Percentiles rank a stretch among this genome's conserved stretches.
Conservation (phyloP, 2,113 vertebrate genomes). For the Pedionomus torquatus region DNA sequence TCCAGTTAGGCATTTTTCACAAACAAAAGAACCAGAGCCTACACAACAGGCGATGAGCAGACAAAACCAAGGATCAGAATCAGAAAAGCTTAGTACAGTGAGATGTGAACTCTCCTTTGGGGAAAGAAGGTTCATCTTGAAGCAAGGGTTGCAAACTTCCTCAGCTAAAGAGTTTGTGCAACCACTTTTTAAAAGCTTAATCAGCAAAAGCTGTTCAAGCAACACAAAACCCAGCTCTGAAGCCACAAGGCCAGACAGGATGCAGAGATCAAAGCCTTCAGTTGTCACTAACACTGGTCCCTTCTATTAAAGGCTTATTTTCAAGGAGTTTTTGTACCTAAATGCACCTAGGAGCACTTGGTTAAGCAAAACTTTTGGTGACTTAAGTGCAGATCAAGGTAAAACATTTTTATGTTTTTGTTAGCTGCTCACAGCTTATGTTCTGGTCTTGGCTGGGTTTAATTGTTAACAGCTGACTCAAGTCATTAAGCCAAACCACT, state of each 20-base stretch:
- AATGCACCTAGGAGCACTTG: background rate
- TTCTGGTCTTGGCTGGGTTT: background rate
- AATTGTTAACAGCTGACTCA: background rate
- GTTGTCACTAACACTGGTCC: background rate
- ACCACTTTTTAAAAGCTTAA: background rate
- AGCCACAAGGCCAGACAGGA: background rate
- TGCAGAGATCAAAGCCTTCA: background rate
- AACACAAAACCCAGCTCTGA: background rate
- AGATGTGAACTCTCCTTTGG: background rate
- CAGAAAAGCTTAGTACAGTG: background rate
- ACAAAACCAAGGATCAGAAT: background rate
- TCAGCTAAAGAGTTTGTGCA: background rate
- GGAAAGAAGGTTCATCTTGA: background rate
- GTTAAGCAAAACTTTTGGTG: background rate
- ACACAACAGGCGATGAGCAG: background rate
- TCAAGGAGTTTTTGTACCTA: background rate
- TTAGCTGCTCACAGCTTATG: background rate
- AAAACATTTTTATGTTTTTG: background rate
- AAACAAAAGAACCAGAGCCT: background rate
- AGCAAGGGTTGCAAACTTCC: background rate
- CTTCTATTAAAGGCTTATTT: background rate
- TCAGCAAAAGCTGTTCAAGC: background rate
- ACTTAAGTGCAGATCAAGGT: background rate
- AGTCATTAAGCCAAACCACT: background rate
- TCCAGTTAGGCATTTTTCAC: slow-evolving; percentile 25